Conservation (phyloP, 2,797 vertebrate species). For the Muscicapa comitata region DNA sequence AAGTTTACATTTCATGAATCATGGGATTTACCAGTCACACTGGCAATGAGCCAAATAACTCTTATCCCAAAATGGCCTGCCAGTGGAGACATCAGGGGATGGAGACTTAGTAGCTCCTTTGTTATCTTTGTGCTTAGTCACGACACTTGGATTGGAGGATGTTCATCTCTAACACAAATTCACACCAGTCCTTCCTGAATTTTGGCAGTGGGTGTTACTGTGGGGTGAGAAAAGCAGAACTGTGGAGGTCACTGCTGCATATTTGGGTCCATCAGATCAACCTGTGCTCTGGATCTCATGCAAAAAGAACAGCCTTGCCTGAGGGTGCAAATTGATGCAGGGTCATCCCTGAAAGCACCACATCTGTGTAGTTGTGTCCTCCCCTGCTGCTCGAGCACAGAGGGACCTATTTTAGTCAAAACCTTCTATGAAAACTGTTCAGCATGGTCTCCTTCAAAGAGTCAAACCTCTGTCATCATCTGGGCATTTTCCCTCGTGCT, state of each 20-base stretch:
- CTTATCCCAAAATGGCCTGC: constrained; percentile 18
- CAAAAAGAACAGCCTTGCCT: not conserved
- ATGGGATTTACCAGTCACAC: constrained; percentile 28
- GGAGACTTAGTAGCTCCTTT: not conserved
- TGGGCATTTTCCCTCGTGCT: not conserved
- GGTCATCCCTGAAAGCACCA: not conserved
- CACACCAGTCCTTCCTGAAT: not conserved
- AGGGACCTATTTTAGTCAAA: not conserved
- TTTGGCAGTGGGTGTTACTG: not conserved
- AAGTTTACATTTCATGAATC: constrained; percentile 48
- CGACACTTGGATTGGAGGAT: not conserved
- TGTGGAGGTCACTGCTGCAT: not conserved
- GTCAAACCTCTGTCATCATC: not conserved
- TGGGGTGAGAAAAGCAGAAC: not conserved
- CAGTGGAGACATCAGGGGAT: not conserved
- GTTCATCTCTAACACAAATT: not conserved
- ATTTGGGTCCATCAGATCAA: not conserved
- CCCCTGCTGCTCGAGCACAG: not conserved
- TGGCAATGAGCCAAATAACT: constrained; percentile 21
- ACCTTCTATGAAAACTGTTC: not conserved
- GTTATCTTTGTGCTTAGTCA: not conserved
- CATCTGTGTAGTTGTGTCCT: not conserved
- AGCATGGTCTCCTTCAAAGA: not conserved
- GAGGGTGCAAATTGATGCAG: not conserved
- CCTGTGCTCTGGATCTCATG: not conserved